Evolutionary conservation across 2,113 vertebrate genomes (phyloP), one percentile per base, ranked within the genome.

Genomic region (Pitta sordida): DNA sequence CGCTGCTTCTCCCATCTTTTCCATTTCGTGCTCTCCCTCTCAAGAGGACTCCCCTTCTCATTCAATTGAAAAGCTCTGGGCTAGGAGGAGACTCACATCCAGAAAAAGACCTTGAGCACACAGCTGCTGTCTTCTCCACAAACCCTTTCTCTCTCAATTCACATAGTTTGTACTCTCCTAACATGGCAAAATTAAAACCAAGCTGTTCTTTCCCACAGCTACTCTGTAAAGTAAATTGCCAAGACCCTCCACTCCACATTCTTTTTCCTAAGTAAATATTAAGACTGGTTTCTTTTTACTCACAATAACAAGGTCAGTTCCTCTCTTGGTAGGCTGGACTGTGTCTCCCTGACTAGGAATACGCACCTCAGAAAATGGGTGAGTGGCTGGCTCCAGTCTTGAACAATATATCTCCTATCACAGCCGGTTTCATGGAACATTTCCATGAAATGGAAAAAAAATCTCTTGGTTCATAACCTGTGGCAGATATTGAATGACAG

Each of bases 401-500:
- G 82, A 46, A 65, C 7, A 15, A 27, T 5, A 70, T 4, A 4
- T 65, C 32, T 60, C 51, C 20, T 17, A 36, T 53, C 41, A 46
- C 16, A 37, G 22, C 13, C 1, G 2, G 21, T 88, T 85, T 74
- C 55, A 74, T 1, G 0, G 44, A 60, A 44, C 21, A 48, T 51
- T 77, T 69, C 37, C 12, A 1, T 0, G 0, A n/a, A n/a, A 21
- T 10, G 24, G 20, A 52, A 27, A 62, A 79, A 88, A 77, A 9
- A 13, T 10, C 26, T 63, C 36, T 75, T 63, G 1, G 0, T 34
- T 20, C 0, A 0, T 49, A 52, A 73, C 17, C 51, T 77, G 27
- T 44, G 39, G 23, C 53, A 91, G 32, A 83, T 12, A 9, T 32
- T 77, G 44, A 78, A 18, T 24, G 53, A 44, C 4, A 1, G 10